Evolutionary conservation across 2,113 vertebrate genomes (phyloP).

Genomic region (Hemiscyllium ocellatum): DNA sequence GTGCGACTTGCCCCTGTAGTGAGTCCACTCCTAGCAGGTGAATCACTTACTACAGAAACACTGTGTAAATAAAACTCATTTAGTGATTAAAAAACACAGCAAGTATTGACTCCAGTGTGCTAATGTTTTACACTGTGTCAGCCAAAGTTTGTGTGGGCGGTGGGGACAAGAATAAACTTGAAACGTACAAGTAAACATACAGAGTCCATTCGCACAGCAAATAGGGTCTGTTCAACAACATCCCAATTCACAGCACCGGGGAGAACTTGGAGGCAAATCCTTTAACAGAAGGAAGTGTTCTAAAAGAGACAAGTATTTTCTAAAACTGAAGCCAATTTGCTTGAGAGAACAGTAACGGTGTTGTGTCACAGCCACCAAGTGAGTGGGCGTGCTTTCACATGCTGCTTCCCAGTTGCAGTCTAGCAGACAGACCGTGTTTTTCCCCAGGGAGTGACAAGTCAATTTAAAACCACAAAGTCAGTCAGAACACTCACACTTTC

Average conservation of each 20-base stretch:
- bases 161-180: no score
- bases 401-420: neutral
- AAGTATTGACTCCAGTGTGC: neutral
- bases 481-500: neutral
- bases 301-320: neutral
- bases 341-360: neutral
- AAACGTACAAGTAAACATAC: neutral
- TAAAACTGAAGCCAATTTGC: neutral
- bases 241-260: neutral
- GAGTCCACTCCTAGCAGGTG: constrained; percentile 94
- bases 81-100: constrained; percentile 34
- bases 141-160: neutral
- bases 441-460: neutral
- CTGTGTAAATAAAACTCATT: constrained; percentile 61
- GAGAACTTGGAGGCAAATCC: neutral
- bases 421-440: neutral
- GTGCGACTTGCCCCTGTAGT: constrained; percentile 90
- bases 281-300: neutral
- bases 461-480: neutral
- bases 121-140: neutral
- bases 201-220: no score
- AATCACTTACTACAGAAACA: constrained; percentile 35
- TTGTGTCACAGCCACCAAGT: neutral
- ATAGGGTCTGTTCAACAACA: neutral
- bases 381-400: neutral